Conservation (phyloP, 2,888 invertebrate genomes). For the Himalopsyche anomala region DNA sequence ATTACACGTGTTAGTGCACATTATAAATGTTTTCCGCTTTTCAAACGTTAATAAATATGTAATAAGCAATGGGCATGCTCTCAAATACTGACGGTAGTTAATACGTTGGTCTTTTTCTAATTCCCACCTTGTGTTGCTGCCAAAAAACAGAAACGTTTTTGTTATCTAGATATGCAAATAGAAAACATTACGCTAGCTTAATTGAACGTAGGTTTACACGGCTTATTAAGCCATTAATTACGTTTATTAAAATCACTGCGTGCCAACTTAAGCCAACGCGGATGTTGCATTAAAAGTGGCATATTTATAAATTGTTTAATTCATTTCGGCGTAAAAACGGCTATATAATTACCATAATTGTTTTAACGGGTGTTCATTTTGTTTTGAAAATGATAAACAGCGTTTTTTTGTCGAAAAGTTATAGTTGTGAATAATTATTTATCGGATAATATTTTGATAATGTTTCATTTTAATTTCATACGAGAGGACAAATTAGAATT, state of each 20-base stretch:
- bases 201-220: constrained; percentile 49
- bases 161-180: constrained; percentile 58
- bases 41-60: not conserved
- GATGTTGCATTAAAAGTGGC: not conserved
- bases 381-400: no score
- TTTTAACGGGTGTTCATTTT: not conserved
- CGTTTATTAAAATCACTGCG: constrained; percentile 9
- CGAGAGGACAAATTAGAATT: no score
- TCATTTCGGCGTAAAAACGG: not conserved
- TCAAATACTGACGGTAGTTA: constrained; percentile 27
- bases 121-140: not conserved
- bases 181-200: constrained; percentile 51
- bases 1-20: no score
- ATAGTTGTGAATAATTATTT: no score
- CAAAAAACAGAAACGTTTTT: constrained; percentile 34
- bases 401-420: no score
- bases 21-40: no score
- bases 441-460: no score
- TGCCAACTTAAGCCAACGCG: constrained; percentile 12
- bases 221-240: constrained; percentile 46
- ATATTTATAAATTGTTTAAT: not conserved
- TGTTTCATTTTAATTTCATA: no score
- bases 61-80: not conserved
- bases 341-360: not conserved
- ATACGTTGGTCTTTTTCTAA: not conserved